Conservation (phyloP, 1,140 invertebrate genomes). For the Drosophila gunungcola region DNA sequence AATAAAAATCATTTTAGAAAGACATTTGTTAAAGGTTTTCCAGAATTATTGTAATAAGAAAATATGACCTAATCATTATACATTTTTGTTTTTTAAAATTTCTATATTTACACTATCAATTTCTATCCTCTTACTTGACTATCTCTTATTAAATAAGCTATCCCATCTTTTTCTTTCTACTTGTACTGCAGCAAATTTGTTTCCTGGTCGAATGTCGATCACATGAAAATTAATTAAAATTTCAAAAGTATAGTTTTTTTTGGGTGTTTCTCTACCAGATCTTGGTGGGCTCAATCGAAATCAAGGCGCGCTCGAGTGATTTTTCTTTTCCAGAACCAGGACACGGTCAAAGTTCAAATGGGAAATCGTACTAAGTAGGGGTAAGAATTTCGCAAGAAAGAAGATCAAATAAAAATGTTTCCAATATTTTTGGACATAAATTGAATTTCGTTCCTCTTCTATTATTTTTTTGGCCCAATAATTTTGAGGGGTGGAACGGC, state of each 20-base stretch:
- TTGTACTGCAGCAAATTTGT: conserved; percentile 19
- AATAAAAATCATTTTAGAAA: background rate
- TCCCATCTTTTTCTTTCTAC: conserved; percentile 19
- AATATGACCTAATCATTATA: background rate
- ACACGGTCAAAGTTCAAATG: conserved; percentile 62
- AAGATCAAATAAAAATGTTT: conserved; percentile 66
- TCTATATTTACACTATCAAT: background rate
- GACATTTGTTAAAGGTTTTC: background rate
- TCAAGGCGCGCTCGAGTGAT: conserved; percentile 62
- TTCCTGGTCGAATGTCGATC: conserved; percentile 1
- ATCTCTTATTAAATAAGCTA: background rate
- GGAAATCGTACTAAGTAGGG: conserved; percentile 43
- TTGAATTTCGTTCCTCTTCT: conserved; percentile 35
- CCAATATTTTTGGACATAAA: conserved; percentile 48
- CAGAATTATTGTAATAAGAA: background rate
- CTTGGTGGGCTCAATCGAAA: conserved; percentile 16
- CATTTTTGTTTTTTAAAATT: background rate
- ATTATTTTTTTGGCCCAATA: conserved; percentile 27
- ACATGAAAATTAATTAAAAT: conserved; percentile 57
- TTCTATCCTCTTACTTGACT: background rate
- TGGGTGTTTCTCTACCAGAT: conserved; percentile 48
- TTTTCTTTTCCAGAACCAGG: conserved; percentile 39
- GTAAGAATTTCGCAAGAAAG: conserved; percentile 41
- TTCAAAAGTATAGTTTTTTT: conserved; percentile 49
- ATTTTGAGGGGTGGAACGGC: conserved; percentile 42